Evolutionary conservation across 2,888 invertebrate genomes (phyloP).

Genomic region (Endotricha flammealis): DNA sequence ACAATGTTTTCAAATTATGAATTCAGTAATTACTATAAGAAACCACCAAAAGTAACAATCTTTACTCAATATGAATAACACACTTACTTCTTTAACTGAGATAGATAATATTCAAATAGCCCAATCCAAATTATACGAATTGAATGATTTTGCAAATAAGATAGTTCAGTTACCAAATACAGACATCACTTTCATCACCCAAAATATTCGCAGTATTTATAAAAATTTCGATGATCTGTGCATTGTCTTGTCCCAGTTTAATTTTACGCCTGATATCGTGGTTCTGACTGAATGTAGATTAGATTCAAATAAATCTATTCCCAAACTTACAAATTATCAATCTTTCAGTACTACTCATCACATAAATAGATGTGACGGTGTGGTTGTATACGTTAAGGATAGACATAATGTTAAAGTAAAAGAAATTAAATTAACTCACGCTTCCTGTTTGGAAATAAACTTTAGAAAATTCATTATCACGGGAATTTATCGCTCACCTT

Average conservation of each 20-base stretch:
- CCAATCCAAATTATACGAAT: constrained; percentile 6
- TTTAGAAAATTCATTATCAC: not conserved
- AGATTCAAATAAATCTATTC: not conserved
- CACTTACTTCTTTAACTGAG: no score
- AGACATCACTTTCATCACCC: not conserved
- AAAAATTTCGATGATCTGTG: constrained; percentile 2
- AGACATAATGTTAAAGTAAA: not conserved
- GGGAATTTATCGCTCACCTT: constrained; percentile 6
- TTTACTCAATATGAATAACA: no score
- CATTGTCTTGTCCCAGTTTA: not conserved
- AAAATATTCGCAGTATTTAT: constrained; percentile 5
- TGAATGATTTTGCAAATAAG: constrained; percentile 1
- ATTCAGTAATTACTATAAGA: no score
- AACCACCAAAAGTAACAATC: no score
- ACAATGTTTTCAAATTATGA: no score
- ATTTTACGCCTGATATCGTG: not conserved
- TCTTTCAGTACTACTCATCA: constrained; percentile 1
- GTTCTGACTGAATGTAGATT: constrained; percentile 3
- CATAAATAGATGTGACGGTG: constrained; percentile 3
- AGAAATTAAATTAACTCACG: constrained; percentile 1
- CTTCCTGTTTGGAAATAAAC: constrained; percentile 1
- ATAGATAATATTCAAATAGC: no score
- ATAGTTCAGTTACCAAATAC: no score
- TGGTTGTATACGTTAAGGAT: not conserved
- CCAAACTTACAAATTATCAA: not conserved